Conservation (phyloP, 2,888 invertebrate species). For the Eupithecia dodoneata region DNA sequence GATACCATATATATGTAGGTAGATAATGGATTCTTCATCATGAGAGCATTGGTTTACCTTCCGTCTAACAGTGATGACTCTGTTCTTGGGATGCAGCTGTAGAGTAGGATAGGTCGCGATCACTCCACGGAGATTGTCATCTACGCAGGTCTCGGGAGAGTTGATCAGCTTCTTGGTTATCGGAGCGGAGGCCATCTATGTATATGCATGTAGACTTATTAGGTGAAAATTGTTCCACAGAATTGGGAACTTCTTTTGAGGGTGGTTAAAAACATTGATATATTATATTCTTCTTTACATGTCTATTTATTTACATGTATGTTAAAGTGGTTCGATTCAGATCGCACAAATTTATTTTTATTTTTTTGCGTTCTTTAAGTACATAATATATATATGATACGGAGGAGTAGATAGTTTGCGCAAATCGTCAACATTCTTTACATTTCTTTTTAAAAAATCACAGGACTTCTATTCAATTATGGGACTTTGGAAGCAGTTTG, state of each 20-base stretch:
- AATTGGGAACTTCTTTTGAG: neutral
- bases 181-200: slow-evolving; percentile 54
- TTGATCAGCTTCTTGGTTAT: slow-evolving; percentile 80
- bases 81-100: slow-evolving; percentile 78
- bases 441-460: neutral
- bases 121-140: slow-evolving; percentile 83
- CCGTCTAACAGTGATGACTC: slow-evolving; percentile 76
- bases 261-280: neutral
- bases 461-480: neutral
- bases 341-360: neutral
- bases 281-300: no score
- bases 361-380: no score
- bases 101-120: slow-evolving; percentile 79
- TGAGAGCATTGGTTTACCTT: slow-evolving; percentile 58
- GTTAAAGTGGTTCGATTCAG: neutral
- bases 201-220: neutral
- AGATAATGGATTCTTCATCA: no score
- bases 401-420: neutral
- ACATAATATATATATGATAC: no score
- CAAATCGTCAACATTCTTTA: neutral
- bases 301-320: neutral
- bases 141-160: slow-evolving; percentile 76
- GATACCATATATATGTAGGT: no score
- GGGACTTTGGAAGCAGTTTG: neutral
- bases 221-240: neutral